Evolutionary conservation across 2,888 invertebrate genomes (phyloP), one percentile per base, ranked within the genome.

Genomic region (Nomada hirtipes): DNA sequence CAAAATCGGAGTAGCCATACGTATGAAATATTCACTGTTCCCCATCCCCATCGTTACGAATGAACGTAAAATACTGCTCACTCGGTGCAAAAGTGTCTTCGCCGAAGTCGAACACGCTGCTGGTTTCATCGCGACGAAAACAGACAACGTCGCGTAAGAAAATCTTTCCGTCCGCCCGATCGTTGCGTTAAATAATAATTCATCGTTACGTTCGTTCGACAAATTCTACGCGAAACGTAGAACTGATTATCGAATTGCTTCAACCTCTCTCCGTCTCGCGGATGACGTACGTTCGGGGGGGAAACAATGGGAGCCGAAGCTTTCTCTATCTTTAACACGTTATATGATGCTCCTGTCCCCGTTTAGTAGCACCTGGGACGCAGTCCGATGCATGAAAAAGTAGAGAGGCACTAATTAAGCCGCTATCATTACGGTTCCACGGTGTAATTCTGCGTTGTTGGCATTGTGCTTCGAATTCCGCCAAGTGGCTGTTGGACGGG

Each of bases 401-500:
- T 73, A 77, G 79, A 81, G 85, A 79, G 76, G 76, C 63, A 73
- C 88, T 91, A 90, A 92, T 91, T 91, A 90, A 90, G 86, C 86
- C 84, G 88, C 89, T 89, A 89, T 91, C 88, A 88, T 87, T 87
- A 86, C 85, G 83, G 85, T 86, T 87, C 86, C 84, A 80, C 72
- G 85, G 81, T 88, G 89, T 89, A 90, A 91, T 90, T 89, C 87
- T 86, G 82, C 86, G 89, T 90, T 90, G 89, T 87, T 86, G 89
- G 86, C 89, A 91, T 91, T 91, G 91, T 90, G 86, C 89, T 89
- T 79, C 86, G 87, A 89, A 91, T 91, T 89, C 87, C 84, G 86
- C 89, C 90, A 91, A 92, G 92, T 92, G 90, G 90, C 89, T 91
- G 91, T 89, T 90, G 89, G 88, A 82, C 88, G 84, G 87, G 85